These are phyloP conservation scores for Leptinotarsa defecta DNA, from an alignment of 1,140 invertebrate genomes.

Conservation along the genomic window DNA sequence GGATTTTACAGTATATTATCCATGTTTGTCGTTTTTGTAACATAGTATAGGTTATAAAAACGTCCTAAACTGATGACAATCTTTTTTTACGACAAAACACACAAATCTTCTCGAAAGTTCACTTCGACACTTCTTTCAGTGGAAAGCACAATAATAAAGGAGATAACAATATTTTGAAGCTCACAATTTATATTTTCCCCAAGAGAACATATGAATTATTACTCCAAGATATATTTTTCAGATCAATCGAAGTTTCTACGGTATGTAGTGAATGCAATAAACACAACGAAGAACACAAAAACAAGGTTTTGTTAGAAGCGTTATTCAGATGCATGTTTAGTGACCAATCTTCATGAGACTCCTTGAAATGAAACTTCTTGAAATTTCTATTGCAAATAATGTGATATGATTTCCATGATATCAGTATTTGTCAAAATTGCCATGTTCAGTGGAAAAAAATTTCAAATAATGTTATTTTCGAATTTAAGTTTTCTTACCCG, in stretches of 20 bases:
- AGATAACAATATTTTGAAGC: conserved; percentile 2
- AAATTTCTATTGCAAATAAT: too few species aligned
- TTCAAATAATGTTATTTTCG: too few species aligned
- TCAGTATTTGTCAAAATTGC: too few species aligned
- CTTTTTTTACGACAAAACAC: background rate
- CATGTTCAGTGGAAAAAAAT: too few species aligned
- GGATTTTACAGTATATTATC: background rate
- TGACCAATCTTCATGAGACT: too few species aligned
- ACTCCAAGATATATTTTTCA: background rate
- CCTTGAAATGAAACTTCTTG: too few species aligned
- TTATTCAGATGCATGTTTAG: too few species aligned
- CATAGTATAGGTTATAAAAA: background rate
- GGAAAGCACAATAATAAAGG: background rate
- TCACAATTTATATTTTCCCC: background rate
- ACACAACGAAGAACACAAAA: too few species aligned
- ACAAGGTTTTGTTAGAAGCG: too few species aligned
- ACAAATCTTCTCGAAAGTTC: background rate
- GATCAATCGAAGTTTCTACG: background rate
- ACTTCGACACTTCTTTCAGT: background rate
- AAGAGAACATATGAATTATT: background rate
- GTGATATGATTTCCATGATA: too few species aligned
- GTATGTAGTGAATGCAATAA: too few species aligned
- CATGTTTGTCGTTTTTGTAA: background rate
- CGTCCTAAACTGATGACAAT: conserved; percentile 4
- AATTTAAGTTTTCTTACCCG: too few species aligned